These are phyloP conservation scores for Abrostola triplasia DNA, from an alignment of 2,888 invertebrate genomes.

Conservation along the genomic window DNA sequence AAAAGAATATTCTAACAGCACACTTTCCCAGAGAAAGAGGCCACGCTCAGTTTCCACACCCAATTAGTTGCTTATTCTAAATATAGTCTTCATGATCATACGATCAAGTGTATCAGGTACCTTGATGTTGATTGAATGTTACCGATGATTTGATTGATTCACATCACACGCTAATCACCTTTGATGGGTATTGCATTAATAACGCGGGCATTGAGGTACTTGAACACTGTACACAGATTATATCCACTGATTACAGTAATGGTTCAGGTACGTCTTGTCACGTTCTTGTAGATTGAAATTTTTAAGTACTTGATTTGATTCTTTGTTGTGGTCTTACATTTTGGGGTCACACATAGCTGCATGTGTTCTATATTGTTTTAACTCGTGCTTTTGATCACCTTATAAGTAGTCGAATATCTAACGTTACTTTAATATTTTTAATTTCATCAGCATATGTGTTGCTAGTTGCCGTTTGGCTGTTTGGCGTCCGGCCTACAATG, in stretches of 20 bases:
- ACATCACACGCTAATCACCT: constrained; percentile 13
- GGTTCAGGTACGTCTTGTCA: background rate
- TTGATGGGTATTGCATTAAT: constrained; percentile 23
- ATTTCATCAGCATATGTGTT: no score
- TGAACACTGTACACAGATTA: constrained; percentile 1
- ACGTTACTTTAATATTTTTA: no score
- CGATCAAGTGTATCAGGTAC: background rate
- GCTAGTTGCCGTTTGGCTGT: no score
- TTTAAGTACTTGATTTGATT: constrained; percentile 4
- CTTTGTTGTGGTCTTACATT: constrained; percentile 1
- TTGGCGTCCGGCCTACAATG: no score
- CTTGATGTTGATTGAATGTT: constrained; percentile 15
- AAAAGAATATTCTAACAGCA: no score
- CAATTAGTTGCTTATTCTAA: background rate
- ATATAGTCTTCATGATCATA: background rate
- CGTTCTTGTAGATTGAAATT: constrained; percentile 22
- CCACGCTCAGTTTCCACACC: no score
- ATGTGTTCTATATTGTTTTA: constrained; percentile 2
- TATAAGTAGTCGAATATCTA: no score
- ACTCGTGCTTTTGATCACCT: no score
- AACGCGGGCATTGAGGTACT: background rate
- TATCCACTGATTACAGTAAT: constrained; percentile 7
- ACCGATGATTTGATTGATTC: constrained; percentile 23
- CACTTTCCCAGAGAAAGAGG: no score
- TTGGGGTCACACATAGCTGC: background rate